These are phyloP conservation scores for Trichonephila clavipes DNA, from an alignment of 1,140 invertebrate genomes.

Conservation along the genomic window DNA sequence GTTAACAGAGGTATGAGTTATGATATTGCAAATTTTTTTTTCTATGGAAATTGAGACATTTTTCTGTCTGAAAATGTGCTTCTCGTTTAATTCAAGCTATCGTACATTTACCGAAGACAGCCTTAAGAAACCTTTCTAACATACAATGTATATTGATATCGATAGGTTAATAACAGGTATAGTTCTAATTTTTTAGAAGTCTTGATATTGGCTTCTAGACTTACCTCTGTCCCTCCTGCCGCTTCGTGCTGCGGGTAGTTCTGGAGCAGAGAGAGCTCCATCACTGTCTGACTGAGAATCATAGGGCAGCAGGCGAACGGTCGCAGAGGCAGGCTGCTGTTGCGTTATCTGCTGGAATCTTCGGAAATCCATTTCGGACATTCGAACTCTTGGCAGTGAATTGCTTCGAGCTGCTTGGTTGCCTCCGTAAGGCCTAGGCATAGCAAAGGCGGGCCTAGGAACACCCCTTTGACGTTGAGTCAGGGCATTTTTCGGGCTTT, in stretches of 20 bases:
- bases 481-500: constrained; percentile 34
- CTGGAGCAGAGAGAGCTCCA: constrained; percentile 90
- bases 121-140: no score
- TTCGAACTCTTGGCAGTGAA: constrained; percentile 79
- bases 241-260: constrained; percentile 81
- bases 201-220: not conserved
- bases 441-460: constrained; percentile 8
- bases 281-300: constrained; percentile 90
- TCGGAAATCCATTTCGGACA: constrained; percentile 72
- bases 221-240: constrained; percentile 72
- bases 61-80: no score
- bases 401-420: constrained; percentile 79
- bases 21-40: no score
- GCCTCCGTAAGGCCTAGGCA: constrained; percentile 79
- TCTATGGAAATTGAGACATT: no score
- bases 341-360: constrained; percentile 76
- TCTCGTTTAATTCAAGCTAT: no score
- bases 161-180: no score
- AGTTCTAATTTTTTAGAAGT: no score
- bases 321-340: constrained; percentile 74
- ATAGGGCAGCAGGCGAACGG: constrained; percentile 85
- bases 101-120: no score
- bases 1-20: no score
- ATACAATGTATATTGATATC: no score
- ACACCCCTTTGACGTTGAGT: constrained; percentile 62